Evolutionary conservation across 92 coral and sea anemone genomes (phyloP), one percentile per base, ranked within the genome.

Genomic region (Heteractis magnifica): DNA sequence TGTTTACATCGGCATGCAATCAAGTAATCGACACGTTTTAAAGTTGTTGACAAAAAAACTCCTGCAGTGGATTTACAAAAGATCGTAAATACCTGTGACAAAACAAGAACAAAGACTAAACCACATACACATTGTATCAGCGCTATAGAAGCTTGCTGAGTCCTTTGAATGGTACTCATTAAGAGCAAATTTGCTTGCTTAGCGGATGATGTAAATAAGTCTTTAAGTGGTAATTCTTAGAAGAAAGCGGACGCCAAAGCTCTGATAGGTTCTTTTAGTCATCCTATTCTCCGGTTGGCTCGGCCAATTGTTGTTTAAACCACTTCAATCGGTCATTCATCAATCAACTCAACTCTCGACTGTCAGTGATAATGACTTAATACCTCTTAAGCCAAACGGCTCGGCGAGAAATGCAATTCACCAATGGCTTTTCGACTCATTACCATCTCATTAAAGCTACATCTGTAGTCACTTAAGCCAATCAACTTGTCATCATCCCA

Each of bases 331-430:
- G 83, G 80, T 84, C 89, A 85, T 85, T 89, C 93, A 94, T 94
- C 93, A 94, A 89, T 94, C 95, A 94, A 79, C 79, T 85, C 84
- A 85, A 81, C 86, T 87, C 85, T 87, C 85, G 87, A 89, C 95
- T 92, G 98, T 91, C 98, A 91, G 83, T 77, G 88, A 92, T 94
- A 94, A 94, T 91, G 95, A 94, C 92, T 94, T 92, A 91, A 93
- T 89, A 91, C 92, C 93, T 87, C 95, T 91, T 81, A 83, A 90
- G 89, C 92, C 90, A 94, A 91, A 85, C 90, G 88, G 86, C 91
- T 87, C 85, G 85, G 88, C 75, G 80, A 76, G 83, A 84, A 94
- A 87, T 89, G 88, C 95, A 87, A 88, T 85, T 89, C 87, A 83
- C 91, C 90, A 85, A 88, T 91, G 90, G 94, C 95, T 78, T 88